These are phyloP conservation scores for Chalcis sispes DNA, from an alignment of 2,888 invertebrate genomes.

Conservation along the genomic window DNA sequence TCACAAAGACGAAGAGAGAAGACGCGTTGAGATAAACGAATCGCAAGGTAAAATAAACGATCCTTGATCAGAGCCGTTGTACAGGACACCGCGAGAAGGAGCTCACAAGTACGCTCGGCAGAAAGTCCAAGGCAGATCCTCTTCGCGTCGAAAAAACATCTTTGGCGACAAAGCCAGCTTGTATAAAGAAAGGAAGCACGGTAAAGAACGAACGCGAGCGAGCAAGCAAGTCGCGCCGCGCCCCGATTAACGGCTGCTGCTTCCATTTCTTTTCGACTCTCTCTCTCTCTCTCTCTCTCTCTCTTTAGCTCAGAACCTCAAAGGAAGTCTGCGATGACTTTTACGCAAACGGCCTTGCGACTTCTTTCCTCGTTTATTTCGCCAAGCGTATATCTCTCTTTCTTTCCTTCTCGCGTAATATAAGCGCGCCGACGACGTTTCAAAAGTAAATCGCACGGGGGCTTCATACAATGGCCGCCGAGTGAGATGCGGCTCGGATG, in stretches of 20 bases:
- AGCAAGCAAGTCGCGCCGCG: conserved; percentile 12
- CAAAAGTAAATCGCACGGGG: conserved; percentile 27
- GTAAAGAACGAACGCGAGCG: no score
- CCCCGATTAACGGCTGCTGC: conserved; percentile 34
- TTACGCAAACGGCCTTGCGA: conserved; percentile 18
- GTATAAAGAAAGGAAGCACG: conserved; percentile 21
- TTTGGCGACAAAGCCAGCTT: conserved; percentile 55
- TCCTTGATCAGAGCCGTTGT: no score
- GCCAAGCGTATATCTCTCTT: conserved; percentile 15
- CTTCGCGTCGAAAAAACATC: conserved; percentile 54
- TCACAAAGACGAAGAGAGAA: background rate
- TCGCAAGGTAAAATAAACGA: conserved; percentile 8
- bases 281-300: background rate
- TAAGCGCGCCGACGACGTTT: conserved; percentile 35
- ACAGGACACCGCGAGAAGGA: no score
- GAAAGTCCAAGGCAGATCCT: background rate
- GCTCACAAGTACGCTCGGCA: background rate
- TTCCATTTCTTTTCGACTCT: conserved; percentile 6
- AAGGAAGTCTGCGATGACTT: conserved; percentile 46
- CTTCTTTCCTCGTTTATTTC: conserved; percentile 14
- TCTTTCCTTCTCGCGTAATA: background rate
- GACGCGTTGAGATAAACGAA: background rate
- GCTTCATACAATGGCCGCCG: conserved; percentile 24
- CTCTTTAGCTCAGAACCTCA: conserved; percentile 22
- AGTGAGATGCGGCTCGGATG: conserved; percentile 10